Base-by-base conservation (phyloP, 2,797 vertebrate species). In the Poliocrania exsul region DNA sequence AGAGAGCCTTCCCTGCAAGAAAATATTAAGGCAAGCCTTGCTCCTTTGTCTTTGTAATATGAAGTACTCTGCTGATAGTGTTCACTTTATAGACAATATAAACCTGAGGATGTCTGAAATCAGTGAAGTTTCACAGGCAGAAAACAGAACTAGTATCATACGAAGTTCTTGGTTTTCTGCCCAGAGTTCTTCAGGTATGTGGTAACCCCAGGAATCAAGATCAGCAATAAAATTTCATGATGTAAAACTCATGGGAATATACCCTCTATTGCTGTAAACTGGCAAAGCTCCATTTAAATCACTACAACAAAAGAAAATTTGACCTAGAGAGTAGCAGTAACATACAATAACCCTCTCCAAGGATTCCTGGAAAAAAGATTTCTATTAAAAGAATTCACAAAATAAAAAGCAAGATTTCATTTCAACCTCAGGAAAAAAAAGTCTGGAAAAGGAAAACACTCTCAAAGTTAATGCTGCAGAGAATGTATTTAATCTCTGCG, bases 151-250 rank as follows among this genome's bases (percentile, higher is more conserved):
- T 78, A 92, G 91, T 71, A 93, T 87, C 70, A 64, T 66, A 84
- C 46, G 33, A 86, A 92, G 57, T 49, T 94, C 87, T 92, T 91
- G 81, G 46, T 26, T 88, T 92, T 83, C 51, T 92, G 79, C 88
- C 92, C 88, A 86, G 65, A 83, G 51, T 81, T 92, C 72, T 87
- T 78, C 81, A 93, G 88, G 92, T 95, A 91, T 82, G 71, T 89
- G 86, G 75, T 66, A 93, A 91, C 54, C 61, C 25, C 71, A 82
- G 75, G 75, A 95, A 91, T 44, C 65, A 93, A 74, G 75, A 93
- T 78, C 84, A 93, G 91, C 94, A 93, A 91, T 79, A 95, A 93
- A 96, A 87, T 51, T 70, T 91, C 53, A 58, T 78, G 83, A 86
- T 85, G 57, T 90, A 92, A 95, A 94, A 65, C 81, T 69, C 86